Evolutionary conservation across 2,888 invertebrate species (phyloP).

Genomic region (Melipona beecheii): DNA sequence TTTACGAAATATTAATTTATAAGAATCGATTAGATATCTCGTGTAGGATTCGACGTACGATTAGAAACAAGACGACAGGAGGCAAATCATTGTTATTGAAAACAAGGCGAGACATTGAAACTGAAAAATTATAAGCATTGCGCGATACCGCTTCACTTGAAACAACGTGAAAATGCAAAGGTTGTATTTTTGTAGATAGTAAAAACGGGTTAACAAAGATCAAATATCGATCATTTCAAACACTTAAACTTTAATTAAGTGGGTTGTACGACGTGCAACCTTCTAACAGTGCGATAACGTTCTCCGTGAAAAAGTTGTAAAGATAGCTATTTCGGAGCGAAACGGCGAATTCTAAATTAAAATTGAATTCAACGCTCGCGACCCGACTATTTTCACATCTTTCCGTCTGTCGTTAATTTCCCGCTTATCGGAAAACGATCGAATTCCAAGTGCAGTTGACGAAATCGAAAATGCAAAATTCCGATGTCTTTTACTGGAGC

Average conservation of each 20-base stretch:
- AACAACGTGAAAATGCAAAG: not conserved
- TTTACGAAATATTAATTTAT: too few relatives aligned
- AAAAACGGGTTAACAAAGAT: not conserved
- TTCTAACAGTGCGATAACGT: constrained; percentile 4
- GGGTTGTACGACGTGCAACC: not conserved
- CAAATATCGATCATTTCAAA: constrained; percentile 11
- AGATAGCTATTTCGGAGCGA: too few relatives aligned
- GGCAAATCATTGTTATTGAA: too few relatives aligned
- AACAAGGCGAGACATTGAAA: not conserved
- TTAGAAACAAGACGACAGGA: too few relatives aligned
- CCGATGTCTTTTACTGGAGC: not conserved
- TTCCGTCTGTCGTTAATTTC: too few relatives aligned
- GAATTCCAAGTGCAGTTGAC: too few relatives aligned
- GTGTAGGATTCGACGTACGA: too few relatives aligned
- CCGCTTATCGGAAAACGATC: not conserved
- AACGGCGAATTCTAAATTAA: constrained; percentile 20
- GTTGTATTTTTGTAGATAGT: not conserved
- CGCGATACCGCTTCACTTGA: too few relatives aligned
- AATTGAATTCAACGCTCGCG: not conserved
- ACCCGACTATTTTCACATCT: not conserved
- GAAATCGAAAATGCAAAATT: not conserved
- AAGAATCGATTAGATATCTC: too few relatives aligned
- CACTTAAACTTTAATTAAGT: constrained; percentile 8
- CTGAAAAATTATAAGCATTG: not conserved
- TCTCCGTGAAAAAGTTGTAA: not conserved